These are phyloP conservation scores for Takifugu bimaculatus DNA, from an alignment of 2,113 vertebrate genomes.

Conservation along the genomic window DNA sequence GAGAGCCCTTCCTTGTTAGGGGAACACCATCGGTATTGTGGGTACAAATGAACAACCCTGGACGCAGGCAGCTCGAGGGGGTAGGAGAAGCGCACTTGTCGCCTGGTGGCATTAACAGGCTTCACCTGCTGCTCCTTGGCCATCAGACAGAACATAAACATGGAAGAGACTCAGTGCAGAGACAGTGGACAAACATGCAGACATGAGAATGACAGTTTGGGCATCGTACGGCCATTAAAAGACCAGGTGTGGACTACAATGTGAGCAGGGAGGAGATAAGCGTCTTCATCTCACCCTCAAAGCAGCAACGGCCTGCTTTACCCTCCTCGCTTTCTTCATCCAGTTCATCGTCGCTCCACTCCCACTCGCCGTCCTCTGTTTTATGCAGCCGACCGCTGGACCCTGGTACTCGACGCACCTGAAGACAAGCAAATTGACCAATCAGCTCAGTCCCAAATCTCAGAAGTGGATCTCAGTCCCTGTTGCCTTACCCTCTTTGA, in stretches of 20 bases:
- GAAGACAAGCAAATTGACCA: slow-evolving; percentile 7
- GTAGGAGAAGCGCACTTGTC: slow-evolving; percentile 80
- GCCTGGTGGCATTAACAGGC: slow-evolving; percentile 70
- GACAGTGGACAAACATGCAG: slow-evolving; percentile 49
- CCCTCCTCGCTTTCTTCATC: slow-evolving; percentile 96
- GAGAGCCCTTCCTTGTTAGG: slow-evolving; percentile 76
- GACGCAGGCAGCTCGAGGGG: slow-evolving; percentile 77
- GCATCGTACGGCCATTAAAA: slow-evolving; percentile 28
- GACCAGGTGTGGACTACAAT: slow-evolving; percentile 16
- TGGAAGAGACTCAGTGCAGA: slow-evolving; percentile 55
- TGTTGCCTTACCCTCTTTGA: slow-evolving; percentile 83
- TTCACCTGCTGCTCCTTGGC: slow-evolving; percentile 78
- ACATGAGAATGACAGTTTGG: slow-evolving; percentile 43
- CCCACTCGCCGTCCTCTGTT: slow-evolving; percentile 96
- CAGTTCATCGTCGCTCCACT: slow-evolving; percentile 95
- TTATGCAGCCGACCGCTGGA: slow-evolving; percentile 96
- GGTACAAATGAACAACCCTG: slow-evolving; percentile 75
- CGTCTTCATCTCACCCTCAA: slow-evolving; percentile 57
- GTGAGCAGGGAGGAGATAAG: slow-evolving; percentile 4
- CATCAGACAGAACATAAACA: slow-evolving; percentile 68
- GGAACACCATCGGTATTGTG: slow-evolving; percentile 75
- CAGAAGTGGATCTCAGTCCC: background rate
- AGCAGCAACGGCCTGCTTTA: slow-evolving; percentile 80
- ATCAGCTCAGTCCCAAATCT: slow-evolving; percentile 3
- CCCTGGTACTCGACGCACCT: slow-evolving; percentile 93